A percentile compares a stretch with the other conserved stretches of the same genome.
phyloP scores from a whole-genome alignment of 92 coral and sea anemone species.

The Palythoa grandis region DNA sequence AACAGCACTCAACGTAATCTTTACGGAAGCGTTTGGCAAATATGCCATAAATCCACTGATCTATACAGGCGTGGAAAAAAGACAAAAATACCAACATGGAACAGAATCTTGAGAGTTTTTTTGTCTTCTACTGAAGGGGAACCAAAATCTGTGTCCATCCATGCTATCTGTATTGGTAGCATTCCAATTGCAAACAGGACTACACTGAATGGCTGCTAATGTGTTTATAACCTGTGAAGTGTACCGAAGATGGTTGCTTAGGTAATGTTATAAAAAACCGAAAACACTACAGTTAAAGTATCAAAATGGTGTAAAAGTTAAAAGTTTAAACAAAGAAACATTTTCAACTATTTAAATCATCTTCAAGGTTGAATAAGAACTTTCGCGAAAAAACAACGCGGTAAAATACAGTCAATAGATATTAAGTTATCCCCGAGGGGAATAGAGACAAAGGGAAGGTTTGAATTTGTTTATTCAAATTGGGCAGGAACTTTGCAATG shows the following conservation, averaged over 20 bases:
- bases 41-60: slow-evolving; percentile 8
- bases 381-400: too few species aligned
- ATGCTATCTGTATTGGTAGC: slow-evolving; percentile 6
- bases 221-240: slow-evolving; percentile 4
- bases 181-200: neutral
- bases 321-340: too few species aligned
- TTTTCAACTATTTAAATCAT: too few species aligned
- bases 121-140: neutral
- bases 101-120: neutral
- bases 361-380: too few species aligned
- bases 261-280: neutral
- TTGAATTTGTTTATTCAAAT: too few species aligned
- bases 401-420: too few species aligned
- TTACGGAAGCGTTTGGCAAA: slow-evolving; percentile 20
- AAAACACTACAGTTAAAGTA: neutral
- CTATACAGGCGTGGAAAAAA: slow-evolving; percentile 12
- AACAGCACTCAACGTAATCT: slow-evolving; percentile 7
- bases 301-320: too few species aligned
- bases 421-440: too few species aligned
- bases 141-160: slow-evolving; percentile 17
- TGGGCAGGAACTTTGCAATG: too few species aligned
- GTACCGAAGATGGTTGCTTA: neutral
- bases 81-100: slow-evolving; percentile 13
- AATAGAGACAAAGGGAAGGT: too few species aligned
- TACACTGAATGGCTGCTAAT: slow-evolving; percentile 21